Conservation (phyloP, 2,797 vertebrate genomes). For the Arrhamphus sclerolepis region DNA sequence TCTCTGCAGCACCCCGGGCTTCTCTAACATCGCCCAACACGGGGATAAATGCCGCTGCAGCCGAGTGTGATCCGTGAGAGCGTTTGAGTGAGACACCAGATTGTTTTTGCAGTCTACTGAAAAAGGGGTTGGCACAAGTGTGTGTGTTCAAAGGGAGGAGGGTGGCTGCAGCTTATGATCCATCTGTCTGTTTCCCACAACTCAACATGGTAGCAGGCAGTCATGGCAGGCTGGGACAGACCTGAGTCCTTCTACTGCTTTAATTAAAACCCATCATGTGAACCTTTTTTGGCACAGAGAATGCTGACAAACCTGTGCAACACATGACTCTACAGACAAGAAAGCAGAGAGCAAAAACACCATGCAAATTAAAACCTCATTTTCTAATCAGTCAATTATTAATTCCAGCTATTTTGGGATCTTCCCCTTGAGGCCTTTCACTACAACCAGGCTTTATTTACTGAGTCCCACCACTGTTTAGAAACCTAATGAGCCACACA, state of each 20-base stretch:
- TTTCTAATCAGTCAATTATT: conserved; percentile 48
- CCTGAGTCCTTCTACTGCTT: conserved; percentile 33
- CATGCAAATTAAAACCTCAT: conserved; percentile 41
- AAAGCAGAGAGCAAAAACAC: not conserved
- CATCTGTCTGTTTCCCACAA: conserved; percentile 65
- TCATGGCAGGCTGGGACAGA: conserved; percentile 36
- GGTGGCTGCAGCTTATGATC: conserved; percentile 43
- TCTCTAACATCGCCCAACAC: conserved; percentile 40
- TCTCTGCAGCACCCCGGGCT: conserved; percentile 46
- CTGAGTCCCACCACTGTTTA: conserved; percentile 10
- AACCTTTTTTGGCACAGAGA: conserved; percentile 25
- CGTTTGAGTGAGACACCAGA: conserved; percentile 63
- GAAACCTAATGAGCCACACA: conserved; percentile 16
- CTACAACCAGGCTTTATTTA: conserved; percentile 39
- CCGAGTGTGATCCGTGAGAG: conserved; percentile 64
- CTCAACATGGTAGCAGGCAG: conserved; percentile 43
- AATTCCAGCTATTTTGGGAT: conserved; percentile 26
- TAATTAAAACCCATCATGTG: conserved; percentile 60
- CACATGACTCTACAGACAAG: not conserved
- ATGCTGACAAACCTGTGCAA: conserved; percentile 28
- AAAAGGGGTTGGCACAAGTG: conserved; percentile 26
- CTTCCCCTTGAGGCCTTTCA: conserved; percentile 14
- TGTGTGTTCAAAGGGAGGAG: conserved; percentile 13
- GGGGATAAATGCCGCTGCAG: conserved; percentile 41
- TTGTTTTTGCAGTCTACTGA: conserved; percentile 57